Evolutionary conservation across 1,140 invertebrate species (phyloP), one percentile per base, ranked within the genome.

Genomic region (Dolichoris vasculosae): DNA sequence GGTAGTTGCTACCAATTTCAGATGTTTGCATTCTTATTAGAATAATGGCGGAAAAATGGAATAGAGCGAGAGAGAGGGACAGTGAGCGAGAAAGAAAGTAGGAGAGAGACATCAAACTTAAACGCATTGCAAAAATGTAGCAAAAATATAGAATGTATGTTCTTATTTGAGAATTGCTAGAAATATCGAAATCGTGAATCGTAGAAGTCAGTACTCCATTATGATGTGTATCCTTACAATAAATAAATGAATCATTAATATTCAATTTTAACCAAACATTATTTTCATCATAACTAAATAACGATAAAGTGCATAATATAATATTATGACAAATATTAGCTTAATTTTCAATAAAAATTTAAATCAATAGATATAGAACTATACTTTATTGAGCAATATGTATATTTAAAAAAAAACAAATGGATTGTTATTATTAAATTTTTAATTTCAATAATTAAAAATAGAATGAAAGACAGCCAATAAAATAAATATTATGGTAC

Each of bases 201-300:
- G 9, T 59, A 82, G 35, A 43, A 82, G 15, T 82, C 40, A 38
- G 17, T 71, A 75, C 48, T 75, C 26, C 17, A 30, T 32, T 71
- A 48, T 30, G 38, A 64, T 83, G 69, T 83, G 73, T 76, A 76
- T 76, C n/a, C 40, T 76, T 76, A 77, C n/a, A 40, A 64, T 32
- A 83, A 83, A 83, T 83, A 83, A 82, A 82, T 82, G 69, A 40
- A 64, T 76, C 35, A 83, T 76, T 83, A 76, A 76, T 76, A 83
- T 76, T 83, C 76, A 79, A 79, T 55, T 32, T 38, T 73, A 20
- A 73, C 6, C 43, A 17, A 26, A 73, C 3, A 73, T 73, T 73
- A 40, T 20, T 38, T 77, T 55, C 48, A 59, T 59, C 20, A 55
- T 3, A 59, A 55, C 15, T 9, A 26, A 59, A 59, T 26, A 9